Evolutionary conservation across 2,797 vertebrate species (phyloP), one percentile per base, ranked within the genome.

Genomic region (Xerus rutilus): DNA sequence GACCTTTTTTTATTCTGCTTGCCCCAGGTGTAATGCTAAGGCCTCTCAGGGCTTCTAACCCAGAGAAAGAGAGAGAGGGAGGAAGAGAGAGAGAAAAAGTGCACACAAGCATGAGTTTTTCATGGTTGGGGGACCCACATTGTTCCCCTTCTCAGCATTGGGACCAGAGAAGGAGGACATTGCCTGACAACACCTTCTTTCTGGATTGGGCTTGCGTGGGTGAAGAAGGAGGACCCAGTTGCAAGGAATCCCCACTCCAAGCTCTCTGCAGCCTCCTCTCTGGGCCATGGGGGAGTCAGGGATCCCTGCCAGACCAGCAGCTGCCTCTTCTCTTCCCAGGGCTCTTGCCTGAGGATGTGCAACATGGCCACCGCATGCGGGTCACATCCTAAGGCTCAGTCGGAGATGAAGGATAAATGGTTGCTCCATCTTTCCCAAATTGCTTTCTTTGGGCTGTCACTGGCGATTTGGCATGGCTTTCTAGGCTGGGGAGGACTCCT

Each of bases 1-100:
- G 98, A 99, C 98, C 98, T 99, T 99, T 99, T 98, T 99, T 98
- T 98, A 98, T 98, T 98, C 98, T 90, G 92, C 97, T 98, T 98
- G 98, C 98, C 98, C 98, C 98, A 98, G 98, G 98, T 99, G 97
- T 98, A 98, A 98, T 98, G 97, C 98, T 97, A 97, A 98, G 98
- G 98, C 98, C 98, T 99, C 98, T 98, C 97, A 98, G 98, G 98
- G 98, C 98, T 99, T 98, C 98, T 99, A 98, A 98, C 98, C 98
- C 97, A 97, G 59, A 76, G 73, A 92, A 85, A 15, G n/a, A 59
- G 7, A 59, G 7, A 6, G 7, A 78, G 21, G 39, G 45, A 97
- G 57, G 57, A 72, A 54, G 74, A 3, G 7, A 67, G 15, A 49
- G 47, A 67, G 35, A 47, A 1, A 39, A 13, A 25, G 39, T 17